Evolutionary conservation across 92 coral and sea anemone species (phyloP).

Genomic region (Epizoanthus scotinus): DNA sequence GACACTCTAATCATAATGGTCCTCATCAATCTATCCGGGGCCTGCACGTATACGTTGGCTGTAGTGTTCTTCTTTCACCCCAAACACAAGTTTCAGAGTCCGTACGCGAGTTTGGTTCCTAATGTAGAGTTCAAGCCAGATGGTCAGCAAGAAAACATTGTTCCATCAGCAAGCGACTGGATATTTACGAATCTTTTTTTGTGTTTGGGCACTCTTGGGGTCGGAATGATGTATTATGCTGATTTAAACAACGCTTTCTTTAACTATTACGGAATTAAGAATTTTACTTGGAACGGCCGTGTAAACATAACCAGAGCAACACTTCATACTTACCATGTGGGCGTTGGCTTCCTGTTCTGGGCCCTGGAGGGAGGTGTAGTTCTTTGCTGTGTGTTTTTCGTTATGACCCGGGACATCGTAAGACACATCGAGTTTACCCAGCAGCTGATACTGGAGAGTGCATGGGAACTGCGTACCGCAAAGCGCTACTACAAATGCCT

Average conservation of each 20-base stretch:
- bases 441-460: constrained; percentile 40
- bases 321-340: constrained; percentile 27
- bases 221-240: constrained; percentile 32
- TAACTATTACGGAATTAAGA: constrained; percentile 56
- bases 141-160: constrained; percentile 53
- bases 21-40: constrained; percentile 48
- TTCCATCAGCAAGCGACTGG: constrained; percentile 53
- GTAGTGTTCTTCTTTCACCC: constrained; percentile 55
- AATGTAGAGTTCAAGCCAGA: constrained; percentile 53
- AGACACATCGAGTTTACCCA: constrained; percentile 62
- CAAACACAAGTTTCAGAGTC: constrained; percentile 42
- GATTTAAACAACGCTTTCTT: constrained; percentile 44
- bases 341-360: constrained; percentile 47
- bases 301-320: constrained; percentile 31
- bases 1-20: constrained; percentile 58
- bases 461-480: constrained; percentile 55
- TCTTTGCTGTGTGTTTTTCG: constrained; percentile 58
- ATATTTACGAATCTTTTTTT: constrained; percentile 47
- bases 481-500: constrained; percentile 51
- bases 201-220: constrained; percentile 49
- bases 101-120: constrained; percentile 56
- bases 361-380: constrained; percentile 54
- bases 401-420: constrained; percentile 52
- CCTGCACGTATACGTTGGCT: constrained; percentile 52
- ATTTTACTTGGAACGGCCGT: constrained; percentile 41